Base-by-base conservation (phyloP, 1,140 invertebrate genomes). In the Aleiodes sp. region DNA sequence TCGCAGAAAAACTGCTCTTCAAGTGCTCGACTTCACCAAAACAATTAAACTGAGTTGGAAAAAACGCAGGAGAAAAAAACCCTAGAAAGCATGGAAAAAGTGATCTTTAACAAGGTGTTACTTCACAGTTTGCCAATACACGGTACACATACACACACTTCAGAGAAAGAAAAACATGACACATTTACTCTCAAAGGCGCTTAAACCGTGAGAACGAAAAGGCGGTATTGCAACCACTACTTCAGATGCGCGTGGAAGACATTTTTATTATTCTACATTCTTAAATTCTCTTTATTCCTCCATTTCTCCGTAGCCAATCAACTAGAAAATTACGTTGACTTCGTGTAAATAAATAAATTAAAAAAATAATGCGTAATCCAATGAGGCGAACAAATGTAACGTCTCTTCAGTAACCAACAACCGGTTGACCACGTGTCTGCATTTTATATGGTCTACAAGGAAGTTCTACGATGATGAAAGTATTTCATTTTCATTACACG, bases 61-160 rank as follows among this genome's bases (percentile, higher is more conserved):
- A n/a, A 21, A 6, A 35, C 10, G 9, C 8, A 19, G 9, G 7
- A 21, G 16, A 46, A 26, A 26, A 26, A 24, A 21, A 52, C 26
- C n/a, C 46, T 24, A 26, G 19, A 52, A 52, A 52, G 46, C 8
- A 24, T 24, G 46, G 19, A 9, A 52, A 52, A 26, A 52, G 46
- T 52, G 46, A 52, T 52, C 46, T 52, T 52, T 52, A 52, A 52
- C 46, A 52, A 52, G 46, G 46, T 52, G 46, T 52, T 52, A 52
- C 46, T 52, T 52, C 46, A 52, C 46, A 52, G 46, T 52, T 52
- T 52, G 46, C 46, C 46, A 52, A 52, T 52, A 12, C 46, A 24
- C 19, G 31, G n/a, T n/a, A n/a, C n/a, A n/a, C 31, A 16, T 16
- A 52, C 46, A 52, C 21, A 46, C 46, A 52, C 46, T 12, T 19